Evolutionary conservation across 2,113 vertebrate species (phyloP).

Genomic region (Caranx ignobilis): DNA sequence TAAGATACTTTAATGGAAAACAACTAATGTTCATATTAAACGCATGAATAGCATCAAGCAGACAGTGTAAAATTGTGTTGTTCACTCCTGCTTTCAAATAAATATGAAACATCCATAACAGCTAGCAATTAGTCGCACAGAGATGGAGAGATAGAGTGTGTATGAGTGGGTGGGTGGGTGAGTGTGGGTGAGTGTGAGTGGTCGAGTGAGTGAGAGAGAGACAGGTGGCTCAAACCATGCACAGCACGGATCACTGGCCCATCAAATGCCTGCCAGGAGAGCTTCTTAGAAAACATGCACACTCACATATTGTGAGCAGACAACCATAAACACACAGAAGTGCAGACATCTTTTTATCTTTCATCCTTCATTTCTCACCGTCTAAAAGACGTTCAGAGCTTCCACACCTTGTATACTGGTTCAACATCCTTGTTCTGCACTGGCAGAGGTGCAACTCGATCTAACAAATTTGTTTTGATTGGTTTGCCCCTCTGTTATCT

Average conservation of each 20-base stretch:
- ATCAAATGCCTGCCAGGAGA: conserved; percentile 65
- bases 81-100: not conserved
- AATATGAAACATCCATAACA: not conserved
- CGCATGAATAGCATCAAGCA: not conserved
- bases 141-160: not conserved
- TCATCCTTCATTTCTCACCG: not conserved
- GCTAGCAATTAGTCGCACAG: not conserved
- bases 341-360: conserved; percentile 11
- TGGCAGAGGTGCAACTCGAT: not conserved
- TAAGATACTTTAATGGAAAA: not conserved
- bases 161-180: not conserved
- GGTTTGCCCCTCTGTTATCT: not conserved
- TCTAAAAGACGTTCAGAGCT: conserved; percentile 10
- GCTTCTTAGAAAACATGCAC: conserved; percentile 54
- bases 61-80: not conserved
- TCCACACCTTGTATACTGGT: conserved; percentile 25
- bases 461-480: conserved; percentile 35
- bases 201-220: conserved; percentile 15
- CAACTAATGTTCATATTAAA: not conserved
- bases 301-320: conserved; percentile 52
- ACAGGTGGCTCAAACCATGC: conserved; percentile 67
- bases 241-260: conserved; percentile 55
- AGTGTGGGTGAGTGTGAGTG: not conserved
- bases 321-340: conserved; percentile 40
- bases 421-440: conserved; percentile 3